Percentiles rank a stretch among this genome's conserved stretches.
Evolutionary conservation across 2,797 vertebrate species (phyloP).

Genomic region (Sphenodon punctatus): DNA sequence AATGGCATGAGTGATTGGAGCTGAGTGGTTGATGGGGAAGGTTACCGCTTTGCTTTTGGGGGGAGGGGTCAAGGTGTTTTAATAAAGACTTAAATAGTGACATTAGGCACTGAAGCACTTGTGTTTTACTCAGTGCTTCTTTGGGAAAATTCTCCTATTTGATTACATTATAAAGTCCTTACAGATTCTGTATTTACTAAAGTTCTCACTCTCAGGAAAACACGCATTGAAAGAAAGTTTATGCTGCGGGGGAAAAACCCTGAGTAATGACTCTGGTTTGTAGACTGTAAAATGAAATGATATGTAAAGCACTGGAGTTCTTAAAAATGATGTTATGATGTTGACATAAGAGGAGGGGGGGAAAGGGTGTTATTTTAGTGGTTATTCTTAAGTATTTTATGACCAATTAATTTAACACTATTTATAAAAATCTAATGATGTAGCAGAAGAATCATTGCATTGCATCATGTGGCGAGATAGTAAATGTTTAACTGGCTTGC

Average conservation of each 20-base stretch:
- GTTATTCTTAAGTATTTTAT: too few relatives aligned
- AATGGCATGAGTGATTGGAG: too few relatives aligned
- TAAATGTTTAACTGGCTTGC: not conserved
- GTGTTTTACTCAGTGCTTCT: not conserved
- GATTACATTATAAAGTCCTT: not conserved
- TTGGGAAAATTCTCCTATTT: not conserved
- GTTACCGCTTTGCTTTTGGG: too few relatives aligned
- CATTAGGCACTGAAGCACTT: too few relatives aligned
- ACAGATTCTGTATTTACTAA: not conserved
- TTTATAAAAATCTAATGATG: slow-evolving; percentile 6
- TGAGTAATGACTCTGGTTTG: not conserved
- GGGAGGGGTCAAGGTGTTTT: too few relatives aligned
- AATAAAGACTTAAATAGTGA: too few relatives aligned
- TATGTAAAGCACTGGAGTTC: not conserved
- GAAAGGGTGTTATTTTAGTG: too few relatives aligned
- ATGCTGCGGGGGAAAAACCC: not conserved
- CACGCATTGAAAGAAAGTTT: not conserved
- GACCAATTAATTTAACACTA: not conserved
- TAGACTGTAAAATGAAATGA: not conserved
- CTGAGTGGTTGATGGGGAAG: too few relatives aligned
- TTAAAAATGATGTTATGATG: too few relatives aligned
- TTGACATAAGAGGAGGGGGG: too few relatives aligned
- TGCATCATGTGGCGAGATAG: not conserved
- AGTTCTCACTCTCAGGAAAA: not conserved
- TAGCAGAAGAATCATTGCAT: not conserved